Evolutionary conservation across 2,888 invertebrate genomes (phyloP).

Genomic region (Epistrophe grossulariae): DNA sequence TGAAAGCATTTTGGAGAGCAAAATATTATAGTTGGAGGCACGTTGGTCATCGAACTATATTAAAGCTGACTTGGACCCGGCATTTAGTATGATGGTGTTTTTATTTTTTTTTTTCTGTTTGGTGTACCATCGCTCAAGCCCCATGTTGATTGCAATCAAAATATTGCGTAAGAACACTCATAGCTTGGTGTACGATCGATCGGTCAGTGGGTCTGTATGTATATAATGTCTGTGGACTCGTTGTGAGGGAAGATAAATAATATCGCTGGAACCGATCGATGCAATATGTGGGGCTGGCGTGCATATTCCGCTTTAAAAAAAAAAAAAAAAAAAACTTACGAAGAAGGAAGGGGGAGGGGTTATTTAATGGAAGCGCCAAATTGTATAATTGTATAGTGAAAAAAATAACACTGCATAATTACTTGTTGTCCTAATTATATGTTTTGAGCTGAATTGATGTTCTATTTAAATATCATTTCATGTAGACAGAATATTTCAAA

Average conservation of each 20-base stretch:
- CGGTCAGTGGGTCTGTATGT: constrained; percentile 59
- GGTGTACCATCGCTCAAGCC: neutral
- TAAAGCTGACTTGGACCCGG: constrained; percentile 11
- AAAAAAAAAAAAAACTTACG: neutral
- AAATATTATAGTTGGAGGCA: constrained; percentile 19
- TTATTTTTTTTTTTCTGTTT: neutral
- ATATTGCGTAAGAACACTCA: constrained; percentile 60
- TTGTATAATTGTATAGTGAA: neutral
- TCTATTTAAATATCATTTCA: neutral
- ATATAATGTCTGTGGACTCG: constrained; percentile 19
- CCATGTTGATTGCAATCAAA: constrained; percentile 47
- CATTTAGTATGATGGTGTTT: constrained; percentile 1
- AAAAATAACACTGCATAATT: constrained; percentile 2
- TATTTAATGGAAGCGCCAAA: constrained; percentile 5
- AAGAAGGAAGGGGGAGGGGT: neutral
- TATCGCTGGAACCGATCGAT: constrained; percentile 40
- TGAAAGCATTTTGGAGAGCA: constrained; percentile 45
- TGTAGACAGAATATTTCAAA: no score
- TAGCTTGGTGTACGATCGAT: constrained; percentile 35
- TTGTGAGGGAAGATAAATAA: constrained; percentile 51
- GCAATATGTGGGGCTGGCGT: constrained; percentile 7
- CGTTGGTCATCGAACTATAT: constrained; percentile 32
- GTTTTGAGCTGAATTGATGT: constrained; percentile 12
- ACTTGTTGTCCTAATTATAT: constrained; percentile 53
- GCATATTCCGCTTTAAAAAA: neutral